A percentile compares a stretch with the other conserved stretches of the same genome.
Evolutionary conservation across 2,113 vertebrate genomes (phyloP).

Genomic region (Ploceus nigricollis): DNA sequence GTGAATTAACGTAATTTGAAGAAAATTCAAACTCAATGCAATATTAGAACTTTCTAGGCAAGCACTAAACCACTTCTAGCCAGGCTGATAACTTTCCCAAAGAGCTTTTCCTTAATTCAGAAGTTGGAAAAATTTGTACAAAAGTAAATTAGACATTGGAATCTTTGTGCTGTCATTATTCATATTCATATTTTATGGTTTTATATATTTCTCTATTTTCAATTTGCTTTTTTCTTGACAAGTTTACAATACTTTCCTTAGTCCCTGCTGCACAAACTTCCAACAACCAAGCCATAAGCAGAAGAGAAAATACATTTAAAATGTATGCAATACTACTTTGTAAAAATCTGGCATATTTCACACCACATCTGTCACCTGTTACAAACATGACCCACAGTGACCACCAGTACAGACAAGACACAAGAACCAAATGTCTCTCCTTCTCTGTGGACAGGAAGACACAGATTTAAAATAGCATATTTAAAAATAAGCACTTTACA

Average conservation of each 20-base stretch:
- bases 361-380: too few relatives aligned
- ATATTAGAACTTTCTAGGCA: neutral
- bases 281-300: neutral
- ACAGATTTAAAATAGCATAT: neutral
- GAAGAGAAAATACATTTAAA: neutral
- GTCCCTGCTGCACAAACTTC: neutral
- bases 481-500: neutral
- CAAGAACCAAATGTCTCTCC: neutral
- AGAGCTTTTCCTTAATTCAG: neutral
- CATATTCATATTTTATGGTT: neutral
- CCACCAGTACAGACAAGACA: neutral
- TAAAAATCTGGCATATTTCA: neutral
- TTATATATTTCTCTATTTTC: neutral
- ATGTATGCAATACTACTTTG: neutral
- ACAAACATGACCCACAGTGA: neutral
- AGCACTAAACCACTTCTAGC: neutral
- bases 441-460: neutral
- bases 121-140: neutral
- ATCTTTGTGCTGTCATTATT: neutral
- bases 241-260: neutral
- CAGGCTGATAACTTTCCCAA: neutral
- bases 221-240: neutral
- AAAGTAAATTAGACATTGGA: neutral
- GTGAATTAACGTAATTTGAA: neutral
- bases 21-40: neutral